These are phyloP conservation scores for Scelioninae gen. 1 DNA, from an alignment of 2,888 invertebrate genomes.

Conservation along the genomic window DNA sequence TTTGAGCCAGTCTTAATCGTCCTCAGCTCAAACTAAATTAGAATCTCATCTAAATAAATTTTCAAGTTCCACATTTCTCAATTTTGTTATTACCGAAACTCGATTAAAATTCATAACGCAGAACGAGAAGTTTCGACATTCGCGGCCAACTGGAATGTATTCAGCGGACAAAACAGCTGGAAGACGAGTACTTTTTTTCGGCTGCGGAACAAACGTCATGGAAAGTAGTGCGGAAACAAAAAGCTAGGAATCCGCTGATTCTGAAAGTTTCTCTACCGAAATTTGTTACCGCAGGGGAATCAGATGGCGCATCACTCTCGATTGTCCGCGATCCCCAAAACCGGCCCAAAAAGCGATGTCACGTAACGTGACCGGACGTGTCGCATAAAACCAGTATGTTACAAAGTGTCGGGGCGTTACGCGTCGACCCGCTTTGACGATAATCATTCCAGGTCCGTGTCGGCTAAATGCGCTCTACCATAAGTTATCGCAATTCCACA, in stretches of 20 bases:
- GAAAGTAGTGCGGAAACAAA: too few relatives aligned
- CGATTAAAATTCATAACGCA: constrained; percentile 68
- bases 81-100: constrained; percentile 62
- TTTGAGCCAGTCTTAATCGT: constrained; percentile 65
- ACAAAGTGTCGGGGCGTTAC: constrained; percentile 46
- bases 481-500: constrained; percentile 66
- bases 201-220: too few relatives aligned
- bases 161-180: constrained; percentile 32
- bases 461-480: constrained; percentile 56
- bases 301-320: constrained; percentile 31
- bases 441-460: constrained; percentile 54
- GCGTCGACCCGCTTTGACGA: constrained; percentile 48
- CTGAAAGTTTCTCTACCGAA: neutral
- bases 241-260: constrained; percentile 2
- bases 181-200: constrained; percentile 18
- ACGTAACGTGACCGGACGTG: constrained; percentile 50
- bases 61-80: constrained; percentile 53
- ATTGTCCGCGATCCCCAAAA: constrained; percentile 36
- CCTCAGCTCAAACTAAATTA: constrained; percentile 64
- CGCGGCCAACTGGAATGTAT: constrained; percentile 24
- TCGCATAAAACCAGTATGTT: constrained; percentile 57
- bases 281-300: constrained; percentile 23
- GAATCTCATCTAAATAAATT: constrained; percentile 67
- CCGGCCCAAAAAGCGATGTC: constrained; percentile 39
- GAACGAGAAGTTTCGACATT: constrained; percentile 45